Evolutionary conservation across 2,797 vertebrate genomes (phyloP).

Genomic region (Artibeus lituratus): DNA sequence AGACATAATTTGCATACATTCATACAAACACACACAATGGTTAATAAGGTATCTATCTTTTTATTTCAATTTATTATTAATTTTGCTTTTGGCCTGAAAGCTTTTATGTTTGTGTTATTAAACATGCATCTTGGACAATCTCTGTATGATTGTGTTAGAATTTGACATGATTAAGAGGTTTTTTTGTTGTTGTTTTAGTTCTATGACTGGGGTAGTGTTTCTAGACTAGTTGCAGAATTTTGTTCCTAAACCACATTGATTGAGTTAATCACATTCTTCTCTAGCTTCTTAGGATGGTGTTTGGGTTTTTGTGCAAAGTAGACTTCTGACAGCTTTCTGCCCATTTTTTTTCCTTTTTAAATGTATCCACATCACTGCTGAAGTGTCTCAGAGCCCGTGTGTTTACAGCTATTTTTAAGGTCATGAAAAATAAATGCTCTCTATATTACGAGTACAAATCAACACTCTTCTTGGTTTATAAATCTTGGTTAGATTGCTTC

Average conservation of each 20-base stretch:
- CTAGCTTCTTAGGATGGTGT: neutral
- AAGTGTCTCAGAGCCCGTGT: neutral
- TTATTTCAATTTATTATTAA: neutral
- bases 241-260: neutral
- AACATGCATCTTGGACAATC: neutral
- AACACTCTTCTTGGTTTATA: neutral
- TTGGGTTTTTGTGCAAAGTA: neutral
- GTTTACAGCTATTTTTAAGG: neutral
- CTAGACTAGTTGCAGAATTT: neutral
- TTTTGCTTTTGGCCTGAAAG: neutral
- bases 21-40: neutral
- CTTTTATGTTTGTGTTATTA: neutral
- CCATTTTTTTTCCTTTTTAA: neutral
- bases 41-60: neutral
- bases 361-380: neutral
- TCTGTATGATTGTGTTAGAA: neutral
- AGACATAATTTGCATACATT: neutral
- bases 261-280: neutral
- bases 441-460: neutral
- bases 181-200: too few species aligned
- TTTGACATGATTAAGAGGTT: neutral
- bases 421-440: slow-evolving; percentile 1
- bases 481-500: neutral
- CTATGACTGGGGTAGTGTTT: neutral
- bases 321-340: neutral